Base-by-base conservation (phyloP, 2,888 invertebrate genomes). In the Heteropelma amictum region DNA sequence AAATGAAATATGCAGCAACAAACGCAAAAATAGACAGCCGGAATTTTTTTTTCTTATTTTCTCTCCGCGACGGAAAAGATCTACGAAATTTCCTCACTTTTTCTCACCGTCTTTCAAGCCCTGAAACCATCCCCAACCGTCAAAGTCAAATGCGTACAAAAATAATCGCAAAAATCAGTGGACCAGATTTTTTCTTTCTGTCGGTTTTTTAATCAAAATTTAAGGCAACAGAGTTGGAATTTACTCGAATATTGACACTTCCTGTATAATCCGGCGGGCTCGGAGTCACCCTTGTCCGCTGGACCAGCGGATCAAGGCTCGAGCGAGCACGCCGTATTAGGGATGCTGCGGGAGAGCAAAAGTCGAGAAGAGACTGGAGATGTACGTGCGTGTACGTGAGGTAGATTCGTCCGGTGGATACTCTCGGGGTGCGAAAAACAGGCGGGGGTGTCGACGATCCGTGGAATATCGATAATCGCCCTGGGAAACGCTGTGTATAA, bases 291-390 rank as follows among this genome's bases (percentile, higher is more conserved):
- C 85, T 86, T 82, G 83, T 86, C 84, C 84, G 81, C 76, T 79
- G 68, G 87, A 87, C 87, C 88, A 88, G 87, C 81, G 87, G 87
- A 88, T 88, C 87, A 88, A 88, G 88, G 88, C 87, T 88, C 87
- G 87, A 84, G 85, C 51, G 63, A 65, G 33, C 21, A 21, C 35
- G 26, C 47, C 56, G 60, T 65, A 30, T 8, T n/a, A 19, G 35
- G 56, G 65, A 53, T 67, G 71, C 51, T 56, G 35, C 49, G 42
- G 26, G n/a, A 21, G 33, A 53, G 51, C 26, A 35, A 17, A 28
- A 8, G 51, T 19, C 35, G 58, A 49, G 47, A 70, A 61, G 49
- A 42, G 65, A 49, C 53, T 33, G 12, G 0, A 28, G 17, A 10
- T 10, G 19, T 30, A 3, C 14, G 8, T n/a, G 21, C 3, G 8